Evolutionary conservation across 2,797 vertebrate genomes (phyloP).

Genomic region (Octomys mimax): DNA sequence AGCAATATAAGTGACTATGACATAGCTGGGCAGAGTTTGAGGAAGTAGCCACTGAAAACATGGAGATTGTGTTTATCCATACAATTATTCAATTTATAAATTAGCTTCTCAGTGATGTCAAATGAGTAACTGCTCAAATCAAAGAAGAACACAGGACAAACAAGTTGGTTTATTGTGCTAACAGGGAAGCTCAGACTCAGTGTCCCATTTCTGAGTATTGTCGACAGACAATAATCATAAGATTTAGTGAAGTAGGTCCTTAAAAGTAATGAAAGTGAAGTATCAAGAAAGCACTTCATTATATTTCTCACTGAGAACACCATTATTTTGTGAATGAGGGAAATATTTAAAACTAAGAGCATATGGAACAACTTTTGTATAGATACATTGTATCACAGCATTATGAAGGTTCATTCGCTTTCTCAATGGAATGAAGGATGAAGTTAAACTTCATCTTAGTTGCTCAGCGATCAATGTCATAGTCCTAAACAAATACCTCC

Average conservation of each 20-base stretch:
- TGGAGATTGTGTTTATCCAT: background rate
- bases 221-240: background rate
- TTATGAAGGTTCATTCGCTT: background rate
- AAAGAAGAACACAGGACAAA: background rate
- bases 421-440: background rate
- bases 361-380: background rate
- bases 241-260: background rate
- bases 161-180: background rate
- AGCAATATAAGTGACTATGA: background rate
- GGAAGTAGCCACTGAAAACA: background rate
- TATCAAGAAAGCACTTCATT: background rate
- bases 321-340: background rate
- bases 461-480: background rate
- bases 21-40: background rate
- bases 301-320: background rate
- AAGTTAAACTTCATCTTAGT: constrained; percentile 15
- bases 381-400: background rate
- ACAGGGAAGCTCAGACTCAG: background rate
- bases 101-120: background rate
- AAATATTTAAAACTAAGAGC: constrained; percentile 23
- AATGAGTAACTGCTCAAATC: background rate
- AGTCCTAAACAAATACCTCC: constrained; percentile 3
- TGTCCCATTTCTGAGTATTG: background rate
- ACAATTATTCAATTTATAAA: background rate
- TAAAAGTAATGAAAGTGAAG: constrained; percentile 30